Conservation (phyloP, 2,888 invertebrate genomes). For the Leucophora obtusa region DNA sequence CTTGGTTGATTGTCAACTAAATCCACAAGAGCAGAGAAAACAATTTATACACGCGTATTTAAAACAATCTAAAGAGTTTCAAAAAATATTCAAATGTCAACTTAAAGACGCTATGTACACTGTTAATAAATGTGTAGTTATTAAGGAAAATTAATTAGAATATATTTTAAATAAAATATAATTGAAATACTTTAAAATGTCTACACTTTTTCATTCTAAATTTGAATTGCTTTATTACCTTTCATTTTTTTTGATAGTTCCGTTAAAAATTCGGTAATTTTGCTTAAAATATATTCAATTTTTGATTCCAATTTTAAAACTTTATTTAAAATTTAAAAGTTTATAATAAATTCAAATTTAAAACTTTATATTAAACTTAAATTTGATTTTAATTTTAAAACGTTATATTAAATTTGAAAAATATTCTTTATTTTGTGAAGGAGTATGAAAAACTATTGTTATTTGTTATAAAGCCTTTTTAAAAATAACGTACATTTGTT, state of each 20-base stretch:
- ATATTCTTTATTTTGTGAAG: too few relatives aligned
- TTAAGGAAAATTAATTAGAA: constrained; percentile 37
- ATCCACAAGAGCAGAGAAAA: constrained; percentile 65
- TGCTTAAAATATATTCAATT: constrained; percentile 19
- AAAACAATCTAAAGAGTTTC: constrained; percentile 72
- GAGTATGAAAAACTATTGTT: constrained; percentile 13
- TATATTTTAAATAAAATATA: constrained; percentile 2
- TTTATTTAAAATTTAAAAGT: not conserved
- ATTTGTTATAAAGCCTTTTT: constrained; percentile 24
- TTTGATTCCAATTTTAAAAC: not conserved
- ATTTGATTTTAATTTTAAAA: not conserved
- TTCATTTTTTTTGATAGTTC: constrained; percentile 55
- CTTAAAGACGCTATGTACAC: constrained; percentile 68
- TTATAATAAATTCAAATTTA: not conserved
- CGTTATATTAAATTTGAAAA: too few relatives aligned
- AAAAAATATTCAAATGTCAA: constrained; percentile 72
- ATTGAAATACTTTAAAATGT: too few relatives aligned
- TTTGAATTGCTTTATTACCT: constrained; percentile 22
- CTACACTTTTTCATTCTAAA: too few relatives aligned
- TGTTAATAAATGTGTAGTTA: constrained; percentile 63
- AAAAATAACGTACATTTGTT: constrained; percentile 30
- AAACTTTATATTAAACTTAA: not conserved
- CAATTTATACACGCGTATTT: constrained; percentile 71
- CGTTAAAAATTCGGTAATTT: constrained; percentile 55
- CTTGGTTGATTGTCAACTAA: constrained; percentile 71